Evolutionary conservation across 1,140 invertebrate genomes (phyloP), one percentile per base, ranked within the genome.

Genomic region (Philotrypesis tridentata): DNA sequence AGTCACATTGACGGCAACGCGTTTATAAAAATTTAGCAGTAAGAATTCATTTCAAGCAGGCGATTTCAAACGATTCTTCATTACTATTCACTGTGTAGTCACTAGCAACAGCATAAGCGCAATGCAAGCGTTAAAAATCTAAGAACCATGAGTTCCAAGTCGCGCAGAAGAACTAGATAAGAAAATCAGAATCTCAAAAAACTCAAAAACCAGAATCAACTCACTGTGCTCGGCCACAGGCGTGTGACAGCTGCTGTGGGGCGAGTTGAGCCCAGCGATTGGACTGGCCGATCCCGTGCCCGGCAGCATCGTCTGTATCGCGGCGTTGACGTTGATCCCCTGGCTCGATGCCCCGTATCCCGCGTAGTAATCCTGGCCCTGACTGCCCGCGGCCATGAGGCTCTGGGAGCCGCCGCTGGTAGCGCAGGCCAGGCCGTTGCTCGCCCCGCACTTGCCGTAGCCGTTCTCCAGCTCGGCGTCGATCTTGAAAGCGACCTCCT

Each of bases 341-440:
- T 88, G 88, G 27, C 0, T 27, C 33, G 89, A 75, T 0, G 87
- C 88, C 0, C 88, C 89, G 25, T 92, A 92, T 40, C 88, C 87
- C 8, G 87, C 83, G 74, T 91, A 91, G 84, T 91, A 92, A 79
- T 92, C 91, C 75, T 90, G 90, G 17, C 75, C 80, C 17, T 83
- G 82, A 65, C 63, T 84, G 8, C 23, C 31, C 43, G 12, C 63
- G 72, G 74, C 79, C 61, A 65, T 65, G 25, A 12, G 23, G n/a
- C 48, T 55, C 40, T 12, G 61, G 4, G 25, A 8, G 40, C 31
- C 0, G 82, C 81, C 71, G 70, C 63, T 9, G 74, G 12, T 21
- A 74, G n/a, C n/a, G n/a, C n/a, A n/a, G n/a, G n/a, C n/a, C n/a
- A n/a, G n/a, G n/a, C n/a, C 33, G 8, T 11, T 12, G 9, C 84